These are phyloP conservation scores for Thereva unica DNA, from an alignment of 2,888 invertebrate species.

Conservation along the genomic window DNA sequence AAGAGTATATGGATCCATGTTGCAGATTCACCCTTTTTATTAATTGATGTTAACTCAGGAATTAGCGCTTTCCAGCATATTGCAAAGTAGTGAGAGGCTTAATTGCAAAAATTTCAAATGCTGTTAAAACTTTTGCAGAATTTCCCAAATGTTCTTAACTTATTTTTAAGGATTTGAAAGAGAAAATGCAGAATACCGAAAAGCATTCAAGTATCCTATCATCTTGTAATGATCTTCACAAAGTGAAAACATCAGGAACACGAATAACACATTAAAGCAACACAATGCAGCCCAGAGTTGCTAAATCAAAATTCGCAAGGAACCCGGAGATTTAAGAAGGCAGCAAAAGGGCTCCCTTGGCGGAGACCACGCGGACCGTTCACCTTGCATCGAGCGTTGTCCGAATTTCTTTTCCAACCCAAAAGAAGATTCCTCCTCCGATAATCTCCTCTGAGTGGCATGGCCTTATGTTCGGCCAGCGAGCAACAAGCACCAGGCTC, in stretches of 20 bases:
- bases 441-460: conserved; percentile 13
- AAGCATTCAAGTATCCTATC: conserved; percentile 4
- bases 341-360: conserved; percentile 16
- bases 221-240: conserved; percentile 19
- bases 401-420: conserved; percentile 9
- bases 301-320: conserved; percentile 30
- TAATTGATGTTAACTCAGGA: too few species aligned
- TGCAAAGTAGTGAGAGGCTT: too few species aligned
- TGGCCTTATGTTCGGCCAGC: conserved; percentile 15
- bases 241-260: conserved; percentile 25
- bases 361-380: not conserved
- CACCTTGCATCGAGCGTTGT: too few species aligned
- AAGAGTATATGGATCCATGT: too few species aligned
- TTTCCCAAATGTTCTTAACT: too few species aligned
- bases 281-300: conserved; percentile 23
- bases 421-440: conserved; percentile 22
- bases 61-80: too few species aligned
- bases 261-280: conserved; percentile 34
- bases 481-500: conserved; percentile 3
- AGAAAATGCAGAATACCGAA: not conserved
- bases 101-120: too few species aligned
- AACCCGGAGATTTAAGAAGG: conserved; percentile 8
- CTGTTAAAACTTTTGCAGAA: too few species aligned
- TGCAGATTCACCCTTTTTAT: too few species aligned
- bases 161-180: not conserved